These are phyloP conservation scores for Anthopleura xanthogrammica DNA, from an alignment of 92 coral and sea anemone genomes.

Conservation along the genomic window DNA sequence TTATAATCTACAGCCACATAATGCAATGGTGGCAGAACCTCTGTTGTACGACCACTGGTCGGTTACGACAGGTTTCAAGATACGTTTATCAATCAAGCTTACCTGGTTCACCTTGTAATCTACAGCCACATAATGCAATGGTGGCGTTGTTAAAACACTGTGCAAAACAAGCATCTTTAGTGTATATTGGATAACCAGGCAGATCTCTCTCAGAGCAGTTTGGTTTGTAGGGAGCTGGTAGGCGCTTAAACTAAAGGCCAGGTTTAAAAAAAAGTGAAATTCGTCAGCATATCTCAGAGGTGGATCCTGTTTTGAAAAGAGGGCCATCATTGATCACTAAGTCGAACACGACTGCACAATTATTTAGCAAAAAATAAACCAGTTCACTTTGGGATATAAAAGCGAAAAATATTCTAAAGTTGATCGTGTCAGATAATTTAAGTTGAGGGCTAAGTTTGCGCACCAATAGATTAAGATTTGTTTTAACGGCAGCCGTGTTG, in stretches of 20 bases:
- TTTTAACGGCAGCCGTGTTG: no score
- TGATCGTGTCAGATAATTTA: no score
- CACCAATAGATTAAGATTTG: no score
- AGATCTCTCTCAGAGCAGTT: conserved; percentile 35
- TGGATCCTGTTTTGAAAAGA: no score
- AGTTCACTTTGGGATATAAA: no score
- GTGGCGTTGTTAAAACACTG: conserved; percentile 48
- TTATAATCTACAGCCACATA: background rate
- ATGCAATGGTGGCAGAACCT: background rate
- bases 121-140: background rate
- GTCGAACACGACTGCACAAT: no score
- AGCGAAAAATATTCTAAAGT: no score
- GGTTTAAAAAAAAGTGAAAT: background rate
- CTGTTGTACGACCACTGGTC: background rate
- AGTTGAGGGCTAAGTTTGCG: no score
- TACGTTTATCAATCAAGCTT: background rate
- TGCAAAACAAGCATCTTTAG: conserved; percentile 46
- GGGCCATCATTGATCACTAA: no score
- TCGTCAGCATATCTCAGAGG: background rate
- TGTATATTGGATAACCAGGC: conserved; percentile 45
- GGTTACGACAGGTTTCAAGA: background rate
- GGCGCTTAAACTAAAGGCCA: conserved; percentile 27
- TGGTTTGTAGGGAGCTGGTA: conserved; percentile 46
- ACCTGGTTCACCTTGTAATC: background rate
- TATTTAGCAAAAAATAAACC: no score